phyloP scores from a whole-genome alignment of 2,888 invertebrate genomes.

The Tortricodes alternella region DNA sequence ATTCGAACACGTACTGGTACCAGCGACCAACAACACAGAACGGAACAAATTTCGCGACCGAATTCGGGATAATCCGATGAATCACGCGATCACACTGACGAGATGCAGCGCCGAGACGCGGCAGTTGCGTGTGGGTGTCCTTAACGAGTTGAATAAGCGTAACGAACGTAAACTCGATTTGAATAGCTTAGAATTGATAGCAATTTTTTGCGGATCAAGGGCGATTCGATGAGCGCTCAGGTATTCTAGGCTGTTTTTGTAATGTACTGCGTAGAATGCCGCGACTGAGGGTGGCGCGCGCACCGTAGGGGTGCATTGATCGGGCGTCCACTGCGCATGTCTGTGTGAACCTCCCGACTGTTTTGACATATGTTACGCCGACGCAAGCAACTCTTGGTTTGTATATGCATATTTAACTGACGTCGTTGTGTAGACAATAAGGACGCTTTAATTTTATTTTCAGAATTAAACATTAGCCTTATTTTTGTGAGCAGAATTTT shows the following conservation, averaged over 20 bases:
- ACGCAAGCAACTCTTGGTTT: slow-evolving; percentile 19
- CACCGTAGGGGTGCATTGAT: slow-evolving; percentile 75
- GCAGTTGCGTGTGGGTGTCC: slow-evolving; percentile 76
- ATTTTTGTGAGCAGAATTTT: neutral
- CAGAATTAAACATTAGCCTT: neutral
- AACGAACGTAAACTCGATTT: slow-evolving; percentile 2
- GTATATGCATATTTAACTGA: slow-evolving; percentile 9
- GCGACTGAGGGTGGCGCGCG: slow-evolving; percentile 72
- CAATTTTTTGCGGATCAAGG: slow-evolving; percentile 59
- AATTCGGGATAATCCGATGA: slow-evolving; percentile 73
- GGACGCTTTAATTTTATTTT: neutral
- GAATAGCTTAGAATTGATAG: slow-evolving; percentile 22
- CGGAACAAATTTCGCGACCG: slow-evolving; percentile 52
- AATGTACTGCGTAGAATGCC: slow-evolving; percentile 75
- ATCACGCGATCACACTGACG: slow-evolving; percentile 67
- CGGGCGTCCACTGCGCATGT: slow-evolving; percentile 74
- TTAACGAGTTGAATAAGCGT: slow-evolving; percentile 56
- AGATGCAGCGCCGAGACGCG: slow-evolving; percentile 49
- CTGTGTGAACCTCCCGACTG: slow-evolving; percentile 53
- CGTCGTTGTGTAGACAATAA: neutral
- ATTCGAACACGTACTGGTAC: slow-evolving; percentile 65
- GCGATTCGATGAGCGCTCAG: slow-evolving; percentile 53
- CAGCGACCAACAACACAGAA: slow-evolving; percentile 49
- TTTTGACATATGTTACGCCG: slow-evolving; percentile 66
- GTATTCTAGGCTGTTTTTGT: slow-evolving; percentile 65